Conservation (phyloP, 2,797 vertebrate genomes). For the Oreonectes daqikongensis region DNA sequence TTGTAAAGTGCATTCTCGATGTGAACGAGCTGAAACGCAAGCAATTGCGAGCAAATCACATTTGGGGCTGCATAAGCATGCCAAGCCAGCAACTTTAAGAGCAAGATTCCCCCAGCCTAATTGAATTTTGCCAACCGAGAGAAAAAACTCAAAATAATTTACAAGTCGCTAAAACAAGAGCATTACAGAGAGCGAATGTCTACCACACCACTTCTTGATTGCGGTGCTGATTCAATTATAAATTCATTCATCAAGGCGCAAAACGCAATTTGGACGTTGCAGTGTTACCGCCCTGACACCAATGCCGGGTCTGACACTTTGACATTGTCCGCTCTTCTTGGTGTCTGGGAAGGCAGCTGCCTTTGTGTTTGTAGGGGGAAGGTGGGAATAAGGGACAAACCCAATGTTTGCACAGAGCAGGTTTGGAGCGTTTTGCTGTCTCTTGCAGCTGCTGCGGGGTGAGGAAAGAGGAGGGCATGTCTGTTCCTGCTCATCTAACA, state of each 20-base stretch:
- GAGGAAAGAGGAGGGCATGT: constrained; percentile 31
- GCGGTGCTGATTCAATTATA: constrained; percentile 70
- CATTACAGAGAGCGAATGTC: constrained; percentile 67
- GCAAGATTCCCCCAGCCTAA: constrained; percentile 62
- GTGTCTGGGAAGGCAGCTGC: constrained; percentile 40
- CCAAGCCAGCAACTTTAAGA: constrained; percentile 45
- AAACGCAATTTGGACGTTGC: constrained; percentile 60
- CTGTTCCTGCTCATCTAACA: constrained; percentile 50
- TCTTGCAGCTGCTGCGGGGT: constrained; percentile 54
- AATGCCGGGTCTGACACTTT: constrained; percentile 14
- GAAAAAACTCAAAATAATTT: constrained; percentile 65
- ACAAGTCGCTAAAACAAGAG: constrained; percentile 70
- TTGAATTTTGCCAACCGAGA: constrained; percentile 65
- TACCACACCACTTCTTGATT: constrained; percentile 63
- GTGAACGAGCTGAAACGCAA: neutral
- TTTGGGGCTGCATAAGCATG: constrained; percentile 33
- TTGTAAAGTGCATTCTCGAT: neutral
- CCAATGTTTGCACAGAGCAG: constrained; percentile 21
- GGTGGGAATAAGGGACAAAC: constrained; percentile 36
- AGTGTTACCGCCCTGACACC: constrained; percentile 21
- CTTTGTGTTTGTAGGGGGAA: constrained; percentile 36
- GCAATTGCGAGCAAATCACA: constrained; percentile 35
- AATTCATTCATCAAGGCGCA: constrained; percentile 60
- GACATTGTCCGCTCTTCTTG: constrained; percentile 25
- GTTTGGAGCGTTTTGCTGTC: constrained; percentile 7